Percentiles rank a stretch among this genome's conserved stretches.
Evolutionary conservation across 2,888 invertebrate species (phyloP).

Genomic region (Drosophila pullipes): DNA sequence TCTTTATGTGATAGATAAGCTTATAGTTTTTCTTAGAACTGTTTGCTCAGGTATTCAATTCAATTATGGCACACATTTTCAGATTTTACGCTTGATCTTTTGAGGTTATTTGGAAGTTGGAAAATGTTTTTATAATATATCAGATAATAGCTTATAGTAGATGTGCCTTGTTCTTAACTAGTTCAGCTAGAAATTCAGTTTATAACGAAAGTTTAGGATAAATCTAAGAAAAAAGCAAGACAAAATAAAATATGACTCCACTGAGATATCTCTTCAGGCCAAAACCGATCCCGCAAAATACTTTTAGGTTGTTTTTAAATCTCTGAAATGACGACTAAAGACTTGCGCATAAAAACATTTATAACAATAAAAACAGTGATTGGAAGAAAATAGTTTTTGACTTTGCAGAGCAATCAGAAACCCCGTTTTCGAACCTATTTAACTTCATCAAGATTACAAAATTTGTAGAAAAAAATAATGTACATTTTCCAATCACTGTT

Average conservation of each 20-base stretch:
- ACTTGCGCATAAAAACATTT: background rate
- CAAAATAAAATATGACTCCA: background rate
- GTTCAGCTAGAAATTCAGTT: slow-evolving; percentile 17
- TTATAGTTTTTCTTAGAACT: slow-evolving; percentile 21
- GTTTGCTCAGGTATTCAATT: slow-evolving; percentile 58
- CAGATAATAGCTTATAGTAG: background rate
- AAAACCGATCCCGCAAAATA: background rate
- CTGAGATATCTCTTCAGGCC: background rate
- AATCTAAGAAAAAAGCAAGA: background rate
- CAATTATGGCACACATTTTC: slow-evolving; percentile 49
- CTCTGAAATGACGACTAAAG: background rate
- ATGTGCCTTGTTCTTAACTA: slow-evolving; percentile 31
- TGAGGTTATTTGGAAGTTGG: slow-evolving; percentile 11
- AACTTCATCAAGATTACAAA: background rate
- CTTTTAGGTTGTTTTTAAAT: background rate
- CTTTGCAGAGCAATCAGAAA: background rate
- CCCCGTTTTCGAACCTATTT: background rate
- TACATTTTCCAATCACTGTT: background rate
- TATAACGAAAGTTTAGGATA: background rate
- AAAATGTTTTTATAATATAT: slow-evolving; percentile 3
- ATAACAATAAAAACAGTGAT: background rate
- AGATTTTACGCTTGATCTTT: slow-evolving; percentile 12
- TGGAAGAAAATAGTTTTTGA: background rate
- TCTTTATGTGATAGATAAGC: slow-evolving; percentile 2
- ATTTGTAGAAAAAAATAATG: background rate